Conservation (phyloP, 1,140 invertebrate species). For the Leptinotarsa texana region DNA sequence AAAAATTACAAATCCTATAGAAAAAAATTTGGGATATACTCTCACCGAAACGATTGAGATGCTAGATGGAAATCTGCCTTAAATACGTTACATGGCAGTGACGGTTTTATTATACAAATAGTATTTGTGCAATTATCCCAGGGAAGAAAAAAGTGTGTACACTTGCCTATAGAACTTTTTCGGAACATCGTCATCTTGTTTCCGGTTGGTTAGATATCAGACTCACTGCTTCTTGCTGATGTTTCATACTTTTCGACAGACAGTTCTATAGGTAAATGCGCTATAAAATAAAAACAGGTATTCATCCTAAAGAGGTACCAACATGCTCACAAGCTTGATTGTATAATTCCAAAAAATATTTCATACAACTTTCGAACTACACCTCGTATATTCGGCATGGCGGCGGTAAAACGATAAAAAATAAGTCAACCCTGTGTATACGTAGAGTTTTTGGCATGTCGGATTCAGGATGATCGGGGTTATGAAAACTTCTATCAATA, state of each 20-base stretch:
- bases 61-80: slow-evolving; percentile 47
- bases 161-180: too few species aligned
- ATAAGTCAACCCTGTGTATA: slow-evolving; percentile 21
- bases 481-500: slow-evolving; percentile 28
- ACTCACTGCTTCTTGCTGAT: too few species aligned
- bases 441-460: slow-evolving; percentile 24
- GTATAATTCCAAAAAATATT: slow-evolving; percentile 17
- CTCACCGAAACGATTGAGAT: slow-evolving; percentile 15
- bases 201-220: too few species aligned
- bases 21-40: slow-evolving; percentile 15
- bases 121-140: slow-evolving; percentile 44
- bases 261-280: background rate
- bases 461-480: slow-evolving; percentile 7
- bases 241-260: too few species aligned
- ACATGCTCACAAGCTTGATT: slow-evolving; percentile 13
- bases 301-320: slow-evolving; percentile 9
- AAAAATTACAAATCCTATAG: slow-evolving; percentile 37
- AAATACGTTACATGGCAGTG: slow-evolving; percentile 49
- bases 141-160: background rate
- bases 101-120: slow-evolving; percentile 44
- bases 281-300: background rate
- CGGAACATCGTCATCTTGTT: too few species aligned
- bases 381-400: slow-evolving; percentile 1
- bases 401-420: slow-evolving; percentile 12
- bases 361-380: slow-evolving; percentile 2